Percentiles rank a stretch among this genome's conserved stretches.
Conservation (phyloP, 2,797 vertebrate genomes). For the Helostoma temminkii region DNA sequence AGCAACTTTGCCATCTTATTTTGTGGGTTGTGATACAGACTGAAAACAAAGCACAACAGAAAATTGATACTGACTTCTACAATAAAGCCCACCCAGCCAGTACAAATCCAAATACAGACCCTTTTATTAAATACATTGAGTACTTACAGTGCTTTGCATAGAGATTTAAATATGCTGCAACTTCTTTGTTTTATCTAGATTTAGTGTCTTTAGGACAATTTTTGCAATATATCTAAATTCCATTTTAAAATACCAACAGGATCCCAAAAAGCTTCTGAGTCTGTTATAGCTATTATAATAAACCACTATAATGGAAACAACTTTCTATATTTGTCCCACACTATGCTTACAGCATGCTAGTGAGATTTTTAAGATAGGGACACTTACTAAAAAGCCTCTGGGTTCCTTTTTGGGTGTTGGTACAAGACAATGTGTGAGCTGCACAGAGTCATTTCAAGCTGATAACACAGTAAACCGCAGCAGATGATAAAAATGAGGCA, state of each 20-base stretch:
- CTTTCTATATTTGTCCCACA: slow-evolving; percentile 46
- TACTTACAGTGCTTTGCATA: no score
- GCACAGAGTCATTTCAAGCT: slow-evolving; percentile 27
- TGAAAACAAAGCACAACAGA: neutral
- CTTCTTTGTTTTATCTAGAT: no score
- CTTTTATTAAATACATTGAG: neutral
- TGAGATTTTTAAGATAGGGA: slow-evolving; percentile 50
- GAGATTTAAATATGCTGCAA: neutral
- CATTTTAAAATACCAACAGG: slow-evolving; percentile 44
- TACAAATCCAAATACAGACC: neutral
- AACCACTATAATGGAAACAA: slow-evolving; percentile 42
- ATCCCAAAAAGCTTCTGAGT: slow-evolving; percentile 19
- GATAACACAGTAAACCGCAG: slow-evolving; percentile 28
- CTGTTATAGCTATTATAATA: slow-evolving; percentile 42
- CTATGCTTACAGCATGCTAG: slow-evolving; percentile 47
- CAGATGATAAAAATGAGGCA: slow-evolving; percentile 33
- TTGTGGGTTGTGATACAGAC: neutral
- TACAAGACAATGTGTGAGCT: slow-evolving; percentile 31
- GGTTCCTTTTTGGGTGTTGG: slow-evolving; percentile 33
- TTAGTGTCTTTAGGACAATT: slow-evolving; percentile 4
- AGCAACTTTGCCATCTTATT: no score
- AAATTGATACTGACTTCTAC: neutral
- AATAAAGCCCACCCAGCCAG: neutral
- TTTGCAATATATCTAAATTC: slow-evolving; percentile 1
- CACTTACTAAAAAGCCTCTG: slow-evolving; percentile 50